Conservation (phyloP, 2,888 invertebrate genomes). For the Pegoplata infirma region DNA sequence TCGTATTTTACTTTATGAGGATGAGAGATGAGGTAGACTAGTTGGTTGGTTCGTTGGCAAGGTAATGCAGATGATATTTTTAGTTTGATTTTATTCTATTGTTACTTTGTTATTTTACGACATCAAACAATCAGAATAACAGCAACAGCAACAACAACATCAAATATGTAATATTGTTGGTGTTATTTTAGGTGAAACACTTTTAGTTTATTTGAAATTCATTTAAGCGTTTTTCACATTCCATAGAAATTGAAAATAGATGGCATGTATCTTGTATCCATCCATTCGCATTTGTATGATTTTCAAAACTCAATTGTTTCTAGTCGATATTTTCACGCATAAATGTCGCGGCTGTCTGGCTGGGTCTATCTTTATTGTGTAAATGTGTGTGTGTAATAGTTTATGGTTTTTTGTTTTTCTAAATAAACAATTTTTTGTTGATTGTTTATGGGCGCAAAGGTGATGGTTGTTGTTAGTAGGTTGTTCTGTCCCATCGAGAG, state of each 20-base stretch:
- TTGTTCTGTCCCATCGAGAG: too few species aligned
- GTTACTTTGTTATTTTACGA: slow-evolving; percentile 44
- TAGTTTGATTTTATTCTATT: slow-evolving; percentile 44
- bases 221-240: slow-evolving; percentile 38
- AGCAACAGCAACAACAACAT: background rate
- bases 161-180: background rate
- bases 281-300: background rate
- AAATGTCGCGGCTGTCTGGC: too few species aligned
- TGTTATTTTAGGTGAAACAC: slow-evolving; percentile 3
- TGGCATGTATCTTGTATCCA: background rate
- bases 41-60: too few species aligned
- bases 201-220: slow-evolving; percentile 29
- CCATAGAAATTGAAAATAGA: slow-evolving; percentile 48
- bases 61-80: slow-evolving; percentile 38
- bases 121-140: slow-evolving; percentile 11
- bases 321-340: too few species aligned
- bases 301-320: background rate
- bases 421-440: slow-evolving; percentile 59
- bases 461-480: slow-evolving; percentile 25
- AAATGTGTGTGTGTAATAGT: slow-evolving; percentile 21
- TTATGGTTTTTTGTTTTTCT: slow-evolving; percentile 50
- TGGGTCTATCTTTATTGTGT: background rate
- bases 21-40: background rate
- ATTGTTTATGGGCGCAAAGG: slow-evolving; percentile 59
- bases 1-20: slow-evolving; percentile 14